Evolutionary conservation across 1,140 invertebrate species (phyloP).

Genomic region (Cydia fagiglandana): DNA sequence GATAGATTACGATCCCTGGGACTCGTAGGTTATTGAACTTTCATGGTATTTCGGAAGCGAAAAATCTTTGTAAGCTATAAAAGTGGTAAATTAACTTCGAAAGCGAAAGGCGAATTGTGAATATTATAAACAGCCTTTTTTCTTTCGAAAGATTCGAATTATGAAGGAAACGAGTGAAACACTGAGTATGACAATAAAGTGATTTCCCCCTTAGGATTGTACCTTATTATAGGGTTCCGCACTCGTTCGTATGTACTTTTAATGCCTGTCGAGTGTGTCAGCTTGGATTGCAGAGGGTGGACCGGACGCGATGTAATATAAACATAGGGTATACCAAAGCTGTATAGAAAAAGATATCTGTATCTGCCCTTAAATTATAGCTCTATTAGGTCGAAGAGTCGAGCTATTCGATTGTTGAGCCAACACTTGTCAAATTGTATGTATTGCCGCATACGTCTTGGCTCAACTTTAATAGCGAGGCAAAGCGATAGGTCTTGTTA

Average conservation of each 20-base stretch:
- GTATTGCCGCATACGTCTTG: background rate
- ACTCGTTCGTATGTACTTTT: background rate
- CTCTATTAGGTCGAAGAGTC: background rate
- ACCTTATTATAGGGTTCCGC: background rate
- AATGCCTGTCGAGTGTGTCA: background rate
- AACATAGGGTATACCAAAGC: slow-evolving; percentile 27
- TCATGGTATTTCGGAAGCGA: no score
- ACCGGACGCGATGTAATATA: background rate
- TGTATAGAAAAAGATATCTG: slow-evolving; percentile 18
- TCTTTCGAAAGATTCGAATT: background rate
- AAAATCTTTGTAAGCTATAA: background rate
- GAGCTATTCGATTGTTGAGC: background rate
- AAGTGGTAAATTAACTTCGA: background rate
- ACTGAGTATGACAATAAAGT: slow-evolving; percentile 25
- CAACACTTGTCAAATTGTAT: background rate
- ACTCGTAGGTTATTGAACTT: no score
- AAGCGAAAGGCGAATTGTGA: slow-evolving; percentile 27
- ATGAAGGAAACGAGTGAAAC: background rate
- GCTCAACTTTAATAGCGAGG: background rate
- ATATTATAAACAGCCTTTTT: slow-evolving; percentile 31
- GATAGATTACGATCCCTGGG: no score
- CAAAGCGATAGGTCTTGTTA: background rate
- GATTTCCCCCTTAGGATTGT: background rate
- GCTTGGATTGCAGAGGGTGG: background rate
- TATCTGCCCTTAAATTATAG: slow-evolving; percentile 3